Evolutionary conservation across 2,797 vertebrate genomes (phyloP).

Genomic region (Passerculus sandwichensis): DNA sequence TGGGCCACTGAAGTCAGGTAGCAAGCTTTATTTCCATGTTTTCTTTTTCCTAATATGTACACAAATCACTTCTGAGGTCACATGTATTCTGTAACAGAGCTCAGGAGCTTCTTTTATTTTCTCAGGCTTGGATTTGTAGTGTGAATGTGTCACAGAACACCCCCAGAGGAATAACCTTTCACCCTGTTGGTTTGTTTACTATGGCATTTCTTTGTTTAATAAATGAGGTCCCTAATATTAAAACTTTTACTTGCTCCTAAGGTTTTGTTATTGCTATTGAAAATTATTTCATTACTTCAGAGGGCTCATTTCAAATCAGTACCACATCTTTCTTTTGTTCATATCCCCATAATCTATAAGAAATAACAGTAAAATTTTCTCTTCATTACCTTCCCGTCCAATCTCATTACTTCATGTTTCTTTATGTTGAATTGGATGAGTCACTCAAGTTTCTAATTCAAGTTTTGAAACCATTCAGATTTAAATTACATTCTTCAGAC

Average conservation of each 20-base stretch:
- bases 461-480: not conserved
- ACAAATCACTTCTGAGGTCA: not conserved
- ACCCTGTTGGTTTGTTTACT: not conserved
- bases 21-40: not conserved
- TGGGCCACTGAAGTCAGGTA: not conserved
- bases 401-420: not conserved
- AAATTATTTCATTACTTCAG: conserved; percentile 23
- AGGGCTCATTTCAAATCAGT: conserved; percentile 19
- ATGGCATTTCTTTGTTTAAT: conserved; percentile 5
- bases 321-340: not conserved
- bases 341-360: not conserved
- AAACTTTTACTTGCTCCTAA: not conserved
- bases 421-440: not conserved
- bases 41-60: not conserved
- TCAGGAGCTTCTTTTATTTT: not conserved
- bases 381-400: not conserved
- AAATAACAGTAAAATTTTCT: not conserved
- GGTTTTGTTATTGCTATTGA: not conserved
- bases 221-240: not conserved
- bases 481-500: not conserved
- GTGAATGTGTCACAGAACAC: not conserved
- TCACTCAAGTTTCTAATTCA: not conserved
- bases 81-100: not conserved
- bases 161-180: not conserved
- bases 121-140: not conserved